A percentile compares a stretch with the other conserved stretches of the same genome.
These are phyloP conservation scores for Xiphydria camelus DNA, from an alignment of 2,888 invertebrate genomes.

Conservation along the genomic window DNA sequence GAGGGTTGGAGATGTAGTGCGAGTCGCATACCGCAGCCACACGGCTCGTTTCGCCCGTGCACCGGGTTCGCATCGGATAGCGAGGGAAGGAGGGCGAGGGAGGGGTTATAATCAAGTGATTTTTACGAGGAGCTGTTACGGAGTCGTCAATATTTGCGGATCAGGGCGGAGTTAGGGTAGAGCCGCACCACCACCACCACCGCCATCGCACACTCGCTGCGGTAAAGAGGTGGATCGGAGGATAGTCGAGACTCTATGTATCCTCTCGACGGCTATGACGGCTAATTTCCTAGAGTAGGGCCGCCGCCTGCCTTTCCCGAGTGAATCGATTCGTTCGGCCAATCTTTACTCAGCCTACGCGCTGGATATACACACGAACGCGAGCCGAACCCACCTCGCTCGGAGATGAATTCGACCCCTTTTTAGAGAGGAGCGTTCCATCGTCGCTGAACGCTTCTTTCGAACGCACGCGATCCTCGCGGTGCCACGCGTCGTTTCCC, in stretches of 20 bases:
- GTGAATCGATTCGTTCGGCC: conserved; percentile 13
- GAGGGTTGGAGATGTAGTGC: no score
- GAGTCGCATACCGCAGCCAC: no score
- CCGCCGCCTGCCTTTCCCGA: conserved; percentile 5
- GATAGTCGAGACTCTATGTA: conserved; percentile 15
- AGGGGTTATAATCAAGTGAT: conserved; percentile 38
- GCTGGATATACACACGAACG: neutral
- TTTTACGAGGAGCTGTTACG: conserved; percentile 46
- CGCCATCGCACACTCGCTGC: no score
- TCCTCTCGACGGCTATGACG: conserved; percentile 23
- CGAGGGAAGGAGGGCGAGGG: neutral
- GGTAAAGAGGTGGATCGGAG: conserved; percentile 16
- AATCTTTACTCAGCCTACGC: conserved; percentile 9
- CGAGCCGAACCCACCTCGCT: neutral
- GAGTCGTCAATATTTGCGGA: conserved; percentile 45
- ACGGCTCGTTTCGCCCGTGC: no score
- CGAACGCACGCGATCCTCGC: no score
- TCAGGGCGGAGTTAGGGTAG: conserved; percentile 31
- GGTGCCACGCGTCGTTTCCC: no score
- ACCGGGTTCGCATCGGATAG: neutral
- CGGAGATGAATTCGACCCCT: neutral
- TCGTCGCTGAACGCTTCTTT: no score
- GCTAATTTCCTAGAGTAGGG: conserved; percentile 35
- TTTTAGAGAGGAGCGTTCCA: conserved; percentile 1
- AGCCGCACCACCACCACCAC: conserved; percentile 21